Conservation (phyloP, 2,888 invertebrate genomes). For the Phyto melanocephala region DNA sequence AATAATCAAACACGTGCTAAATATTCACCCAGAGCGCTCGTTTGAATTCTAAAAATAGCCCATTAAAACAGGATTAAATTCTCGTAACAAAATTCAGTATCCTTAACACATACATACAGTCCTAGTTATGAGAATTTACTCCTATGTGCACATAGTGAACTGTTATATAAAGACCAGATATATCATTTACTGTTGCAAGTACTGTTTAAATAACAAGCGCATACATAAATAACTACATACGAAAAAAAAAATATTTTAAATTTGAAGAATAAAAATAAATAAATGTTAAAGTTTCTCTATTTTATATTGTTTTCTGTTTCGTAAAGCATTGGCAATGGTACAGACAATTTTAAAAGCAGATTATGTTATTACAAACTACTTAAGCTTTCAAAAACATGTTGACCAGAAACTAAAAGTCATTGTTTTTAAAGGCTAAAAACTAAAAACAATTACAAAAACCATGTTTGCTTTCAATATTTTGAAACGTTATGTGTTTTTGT, state of each 20-base stretch:
- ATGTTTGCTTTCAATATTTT: too few species aligned
- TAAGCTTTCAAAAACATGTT: slow-evolving; percentile 42
- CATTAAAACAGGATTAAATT: slow-evolving; percentile 47
- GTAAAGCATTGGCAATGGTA: not conserved
- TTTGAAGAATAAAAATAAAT: too few species aligned
- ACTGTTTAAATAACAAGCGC: not conserved
- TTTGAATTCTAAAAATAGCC: too few species aligned
- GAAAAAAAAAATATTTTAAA: too few species aligned
- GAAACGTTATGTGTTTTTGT: too few species aligned
- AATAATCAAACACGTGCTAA: too few species aligned
- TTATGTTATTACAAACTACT: slow-evolving; percentile 57
- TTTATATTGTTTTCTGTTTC: slow-evolving; percentile 5
- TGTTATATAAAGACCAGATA: not conserved
- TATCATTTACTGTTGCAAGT: not conserved
- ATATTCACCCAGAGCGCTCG: too few species aligned
- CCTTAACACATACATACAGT: not conserved
- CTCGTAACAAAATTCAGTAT: slow-evolving; percentile 10
- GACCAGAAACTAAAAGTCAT: slow-evolving; percentile 29
- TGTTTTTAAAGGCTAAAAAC: slow-evolving; percentile 15
- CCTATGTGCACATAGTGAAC: not conserved
- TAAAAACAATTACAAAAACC: not conserved
- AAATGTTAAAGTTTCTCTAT: not conserved
- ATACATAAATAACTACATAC: not conserved
- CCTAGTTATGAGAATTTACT: not conserved
- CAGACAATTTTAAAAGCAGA: slow-evolving; percentile 33